Evolutionary conservation across 2,113 vertebrate species (phyloP), one percentile per base, ranked within the genome.

Genomic region (Helogale parvula): DNA sequence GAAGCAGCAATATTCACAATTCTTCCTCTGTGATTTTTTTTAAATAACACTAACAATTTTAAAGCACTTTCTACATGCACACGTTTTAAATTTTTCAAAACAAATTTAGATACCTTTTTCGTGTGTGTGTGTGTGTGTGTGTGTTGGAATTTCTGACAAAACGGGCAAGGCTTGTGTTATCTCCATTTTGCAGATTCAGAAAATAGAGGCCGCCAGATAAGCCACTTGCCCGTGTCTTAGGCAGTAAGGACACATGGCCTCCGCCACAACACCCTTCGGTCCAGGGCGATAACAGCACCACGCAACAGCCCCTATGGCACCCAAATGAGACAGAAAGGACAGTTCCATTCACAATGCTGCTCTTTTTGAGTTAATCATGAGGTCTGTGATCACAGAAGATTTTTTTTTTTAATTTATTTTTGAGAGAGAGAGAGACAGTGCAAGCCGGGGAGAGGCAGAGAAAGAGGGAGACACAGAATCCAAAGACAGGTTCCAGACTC

Each of bases 41-140:
- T 80, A n/a, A 68, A 31, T 79, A 77, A 54, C 38, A 83, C 77
- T 57, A 74, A 91, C 95, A 92, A 68, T 45, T 31, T 84, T 27
- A 29, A 80, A 81, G 19, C 13, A 23, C 27, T 91, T 86, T 68
- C 19, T 63, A 29, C 5, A 35, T 13, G 5, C 0, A 71, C 45
- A 69, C 54, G 45, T 8, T 45, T 63, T 11, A 74, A 9, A 74
- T 23, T 79, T 94, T 88, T 74, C 88, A 80, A 41, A 72, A 25
- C 17, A 50, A 25, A 33, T 63, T 85, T 14, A 17, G 27, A 45
- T 63, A 1, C 12, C 38, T 41, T 93, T 13, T 90, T 63, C 60
- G 66, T 60, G 45, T 47, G 45, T 47, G 45, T 23, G 38, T 38
- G 38, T 38, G 38, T 38, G 66, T 60, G 45, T 47, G 45, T 47